Percentiles rank a stretch among this genome's conserved stretches.
phyloP scores from a whole-genome alignment of 2,888 invertebrate species.

The Caenorhabditis doughertyi region DNA sequence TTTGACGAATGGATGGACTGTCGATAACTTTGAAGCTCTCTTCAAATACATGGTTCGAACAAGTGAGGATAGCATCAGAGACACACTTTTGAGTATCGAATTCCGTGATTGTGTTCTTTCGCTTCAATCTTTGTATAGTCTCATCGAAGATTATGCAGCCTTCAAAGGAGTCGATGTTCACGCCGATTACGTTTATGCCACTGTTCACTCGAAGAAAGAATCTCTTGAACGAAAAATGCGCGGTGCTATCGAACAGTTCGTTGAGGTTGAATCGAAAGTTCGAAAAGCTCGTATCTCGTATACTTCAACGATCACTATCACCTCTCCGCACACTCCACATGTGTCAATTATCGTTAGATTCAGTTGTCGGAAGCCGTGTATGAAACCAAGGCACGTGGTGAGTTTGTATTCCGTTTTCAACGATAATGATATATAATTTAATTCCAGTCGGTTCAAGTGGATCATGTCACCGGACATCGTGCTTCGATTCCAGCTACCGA shows the following conservation, averaged over 20 bases:
- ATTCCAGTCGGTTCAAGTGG: conserved; percentile 55
- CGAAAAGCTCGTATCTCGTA: conserved; percentile 46
- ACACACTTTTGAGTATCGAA: conserved; percentile 49
- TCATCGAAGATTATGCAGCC: conserved; percentile 44
- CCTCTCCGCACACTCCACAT: conserved; percentile 44
- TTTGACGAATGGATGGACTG: conserved; percentile 54
- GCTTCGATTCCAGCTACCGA: conserved; percentile 3
- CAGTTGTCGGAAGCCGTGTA: conserved; percentile 38
- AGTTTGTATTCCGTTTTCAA: neutral
- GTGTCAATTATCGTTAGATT: conserved; percentile 50
- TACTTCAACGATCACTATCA: conserved; percentile 43
- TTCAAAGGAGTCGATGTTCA: conserved; percentile 42
- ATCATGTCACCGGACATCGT: conserved; percentile 55
- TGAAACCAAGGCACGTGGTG: conserved; percentile 26
- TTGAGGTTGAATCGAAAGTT: conserved; percentile 43
- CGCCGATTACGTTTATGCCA: conserved; percentile 55
- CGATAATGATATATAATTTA: neutral
- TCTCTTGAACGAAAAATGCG: conserved; percentile 42
- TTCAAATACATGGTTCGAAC: conserved; percentile 55
- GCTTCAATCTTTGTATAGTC: conserved; percentile 30
- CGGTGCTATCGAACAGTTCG: conserved; percentile 37
- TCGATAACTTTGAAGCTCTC: conserved; percentile 54
- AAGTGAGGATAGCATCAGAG: conserved; percentile 18
- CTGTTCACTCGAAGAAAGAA: conserved; percentile 52
- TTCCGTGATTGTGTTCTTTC: conserved; percentile 38